Evolutionary conservation across 2,797 vertebrate species (phyloP).

Genomic region (Parambassis ranga): DNA sequence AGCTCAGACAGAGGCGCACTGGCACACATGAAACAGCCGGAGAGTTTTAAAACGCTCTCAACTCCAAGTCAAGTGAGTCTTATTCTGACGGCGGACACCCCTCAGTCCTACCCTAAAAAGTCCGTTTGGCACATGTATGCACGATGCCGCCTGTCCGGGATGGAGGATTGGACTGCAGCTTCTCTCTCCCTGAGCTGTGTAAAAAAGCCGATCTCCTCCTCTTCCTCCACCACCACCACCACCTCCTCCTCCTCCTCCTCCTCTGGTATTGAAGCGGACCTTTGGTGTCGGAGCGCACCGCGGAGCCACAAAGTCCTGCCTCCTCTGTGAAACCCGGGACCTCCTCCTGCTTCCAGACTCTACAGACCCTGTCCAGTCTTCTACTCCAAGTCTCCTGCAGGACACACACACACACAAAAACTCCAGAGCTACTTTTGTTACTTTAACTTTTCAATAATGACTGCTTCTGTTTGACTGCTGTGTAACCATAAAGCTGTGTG

Average conservation of each 20-base stretch:
- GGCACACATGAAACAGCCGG: neutral
- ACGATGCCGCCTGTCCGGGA: constrained; percentile 23
- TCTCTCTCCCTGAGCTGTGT: constrained; percentile 21
- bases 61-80: neutral
- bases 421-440: constrained; percentile 33
- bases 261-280: constrained; percentile 58
- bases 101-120: no score
- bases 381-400: constrained; percentile 5
- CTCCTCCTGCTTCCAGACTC: constrained; percentile 66
- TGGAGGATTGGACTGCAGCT: constrained; percentile 24
- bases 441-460: constrained; percentile 60
- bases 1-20: neutral
- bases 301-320: constrained; percentile 68
- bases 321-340: constrained; percentile 69
- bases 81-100: no score
- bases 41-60: neutral
- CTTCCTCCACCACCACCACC: constrained; percentile 45
- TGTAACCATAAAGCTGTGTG: neutral
- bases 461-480: constrained; percentile 19
- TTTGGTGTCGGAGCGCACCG: constrained; percentile 63
- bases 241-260: constrained; percentile 39
- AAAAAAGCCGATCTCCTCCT: constrained; percentile 21
- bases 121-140: constrained; percentile 57
- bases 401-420: no score
- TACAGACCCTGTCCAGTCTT: constrained; percentile 35